Conservation (phyloP, 2,113 vertebrate species). For the Ascaphus truei region DNA sequence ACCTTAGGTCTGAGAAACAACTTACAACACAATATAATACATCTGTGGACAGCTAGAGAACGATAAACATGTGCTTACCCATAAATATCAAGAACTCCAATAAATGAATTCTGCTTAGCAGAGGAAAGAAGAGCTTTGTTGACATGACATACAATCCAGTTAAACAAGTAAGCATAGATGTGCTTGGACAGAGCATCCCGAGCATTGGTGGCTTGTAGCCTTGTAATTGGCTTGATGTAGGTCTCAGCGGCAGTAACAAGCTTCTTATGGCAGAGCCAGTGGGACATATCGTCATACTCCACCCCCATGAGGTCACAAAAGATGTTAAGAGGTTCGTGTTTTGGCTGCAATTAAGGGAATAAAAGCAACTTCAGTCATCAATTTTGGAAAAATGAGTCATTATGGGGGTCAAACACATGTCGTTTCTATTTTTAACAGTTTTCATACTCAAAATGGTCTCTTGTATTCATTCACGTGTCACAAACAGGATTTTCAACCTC, state of each 20-base stretch:
- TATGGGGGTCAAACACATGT: too few species aligned
- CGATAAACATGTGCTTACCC: constrained; percentile 69
- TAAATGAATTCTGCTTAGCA: constrained; percentile 92
- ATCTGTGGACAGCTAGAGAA: background rate
- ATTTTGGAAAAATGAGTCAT: too few species aligned
- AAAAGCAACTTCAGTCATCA: too few species aligned
- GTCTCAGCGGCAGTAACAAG: constrained; percentile 90
- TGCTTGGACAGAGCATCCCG: constrained; percentile 93
- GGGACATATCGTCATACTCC: constrained; percentile 90
- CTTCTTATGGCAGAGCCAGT: constrained; percentile 96
- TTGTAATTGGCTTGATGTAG: constrained; percentile 90
- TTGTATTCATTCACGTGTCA: too few species aligned
- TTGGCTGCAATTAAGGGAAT: constrained; percentile 66
- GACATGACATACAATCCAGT: constrained; percentile 95
- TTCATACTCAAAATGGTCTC: too few species aligned
- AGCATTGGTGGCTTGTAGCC: constrained; percentile 88
- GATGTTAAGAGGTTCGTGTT: constrained; percentile 78
- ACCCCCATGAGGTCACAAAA: constrained; percentile 95
- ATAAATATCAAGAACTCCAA: constrained; percentile 95
- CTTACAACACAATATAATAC: too few species aligned
- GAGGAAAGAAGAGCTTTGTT: constrained; percentile 87
- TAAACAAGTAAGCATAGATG: constrained; percentile 95
- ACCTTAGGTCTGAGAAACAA: too few species aligned
- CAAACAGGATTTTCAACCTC: too few species aligned
- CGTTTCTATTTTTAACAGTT: too few species aligned